Evolutionary conservation across 1,140 invertebrate species (phyloP).

Genomic region (Drosophila paulistorum): DNA sequence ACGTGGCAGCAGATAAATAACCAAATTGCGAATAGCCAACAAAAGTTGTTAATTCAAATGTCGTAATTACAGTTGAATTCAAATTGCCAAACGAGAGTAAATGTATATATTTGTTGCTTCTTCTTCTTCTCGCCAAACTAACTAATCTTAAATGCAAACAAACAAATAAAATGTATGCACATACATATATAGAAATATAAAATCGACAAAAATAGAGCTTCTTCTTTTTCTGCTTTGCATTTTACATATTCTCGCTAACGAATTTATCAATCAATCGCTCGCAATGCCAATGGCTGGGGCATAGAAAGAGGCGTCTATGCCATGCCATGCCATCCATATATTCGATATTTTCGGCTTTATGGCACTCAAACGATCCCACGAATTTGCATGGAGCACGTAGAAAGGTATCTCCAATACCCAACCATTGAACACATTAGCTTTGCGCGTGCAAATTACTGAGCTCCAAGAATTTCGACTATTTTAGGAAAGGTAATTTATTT

Average conservation of each 20-base stretch:
- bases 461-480: constrained; percentile 5
- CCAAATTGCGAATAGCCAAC: constrained; percentile 25
- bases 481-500: background rate
- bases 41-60: constrained; percentile 25
- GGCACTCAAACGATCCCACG: constrained; percentile 24
- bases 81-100: constrained; percentile 20
- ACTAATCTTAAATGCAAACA: constrained; percentile 56
- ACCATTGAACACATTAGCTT: background rate
- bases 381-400: constrained; percentile 43
- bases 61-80: constrained; percentile 35
- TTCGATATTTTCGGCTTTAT: constrained; percentile 25
- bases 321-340: constrained; percentile 10
- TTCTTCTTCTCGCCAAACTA: constrained; percentile 23
- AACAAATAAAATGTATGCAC: constrained; percentile 15
- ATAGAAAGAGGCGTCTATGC: background rate
- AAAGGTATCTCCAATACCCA: background rate
- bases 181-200: background rate
- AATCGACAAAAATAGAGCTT: constrained; percentile 17
- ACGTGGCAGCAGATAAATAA: constrained; percentile 12
- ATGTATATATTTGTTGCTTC: too few species aligned
- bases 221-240: constrained; percentile 25
- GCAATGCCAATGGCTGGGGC: constrained; percentile 20
- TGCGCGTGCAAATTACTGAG: constrained; percentile 3
- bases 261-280: constrained; percentile 68
- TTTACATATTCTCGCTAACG: constrained; percentile 67